A percentile compares a stretch with the other conserved stretches of the same genome.
Conservation (phyloP, 2,888 invertebrate genomes). For the Synanthedon formicaeformis region DNA sequence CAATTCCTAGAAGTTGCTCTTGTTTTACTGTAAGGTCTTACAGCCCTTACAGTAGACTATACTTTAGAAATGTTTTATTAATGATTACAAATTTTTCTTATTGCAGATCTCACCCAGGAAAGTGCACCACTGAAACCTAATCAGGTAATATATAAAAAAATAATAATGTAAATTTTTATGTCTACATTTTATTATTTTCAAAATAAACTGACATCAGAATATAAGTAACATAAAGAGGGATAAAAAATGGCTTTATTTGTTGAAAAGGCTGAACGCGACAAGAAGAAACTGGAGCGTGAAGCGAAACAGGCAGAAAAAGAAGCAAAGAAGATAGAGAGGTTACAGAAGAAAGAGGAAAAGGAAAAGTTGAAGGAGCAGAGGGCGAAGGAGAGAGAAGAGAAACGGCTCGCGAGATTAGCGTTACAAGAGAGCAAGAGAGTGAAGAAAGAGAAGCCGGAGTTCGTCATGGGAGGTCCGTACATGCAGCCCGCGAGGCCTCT, state of each 20-base stretch:
- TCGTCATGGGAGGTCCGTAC: slow-evolving; percentile 6
- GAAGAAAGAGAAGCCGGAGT: slow-evolving; percentile 44
- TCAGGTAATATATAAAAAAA: slow-evolving; percentile 37
- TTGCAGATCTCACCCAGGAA: slow-evolving; percentile 44
- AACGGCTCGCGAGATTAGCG: slow-evolving; percentile 47
- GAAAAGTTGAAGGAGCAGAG: slow-evolving; percentile 55
- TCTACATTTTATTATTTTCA: too few relatives aligned
- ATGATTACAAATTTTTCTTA: not conserved
- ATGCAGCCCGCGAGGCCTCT: not conserved
- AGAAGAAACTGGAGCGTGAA: slow-evolving; percentile 66
- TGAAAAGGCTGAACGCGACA: slow-evolving; percentile 61
- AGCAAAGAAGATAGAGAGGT: slow-evolving; percentile 50
- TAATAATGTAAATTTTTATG: too few relatives aligned
- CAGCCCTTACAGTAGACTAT: too few relatives aligned
- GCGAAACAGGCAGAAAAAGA: slow-evolving; percentile 62
- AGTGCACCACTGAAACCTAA: slow-evolving; percentile 35
- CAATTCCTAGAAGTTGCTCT: too few relatives aligned
- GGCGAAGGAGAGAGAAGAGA: slow-evolving; percentile 62
- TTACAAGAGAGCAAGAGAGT: slow-evolving; percentile 52
- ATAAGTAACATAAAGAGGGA: too few relatives aligned
- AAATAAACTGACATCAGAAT: too few relatives aligned
- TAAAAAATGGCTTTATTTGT: not conserved
- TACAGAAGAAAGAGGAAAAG: slow-evolving; percentile 63
- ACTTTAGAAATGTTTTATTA: too few relatives aligned
- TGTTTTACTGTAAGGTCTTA: too few relatives aligned